These are phyloP conservation scores for Falco punctatus DNA, from an alignment of 2,113 vertebrate genomes.

Conservation along the genomic window DNA sequence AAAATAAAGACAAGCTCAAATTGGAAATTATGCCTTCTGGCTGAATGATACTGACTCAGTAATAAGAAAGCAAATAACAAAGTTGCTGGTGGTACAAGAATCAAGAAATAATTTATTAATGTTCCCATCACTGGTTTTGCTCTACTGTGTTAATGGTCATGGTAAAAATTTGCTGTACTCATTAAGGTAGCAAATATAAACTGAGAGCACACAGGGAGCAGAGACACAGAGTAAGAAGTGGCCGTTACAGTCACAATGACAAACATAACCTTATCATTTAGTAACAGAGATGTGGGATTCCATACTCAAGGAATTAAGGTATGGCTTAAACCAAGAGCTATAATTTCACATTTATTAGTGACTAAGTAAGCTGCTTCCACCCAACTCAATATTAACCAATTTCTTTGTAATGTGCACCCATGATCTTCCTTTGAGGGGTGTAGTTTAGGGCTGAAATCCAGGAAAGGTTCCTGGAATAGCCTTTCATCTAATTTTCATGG, in stretches of 20 bases:
- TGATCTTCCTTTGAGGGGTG: background rate
- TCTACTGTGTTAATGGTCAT: background rate
- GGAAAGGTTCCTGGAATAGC: background rate
- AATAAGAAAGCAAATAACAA: background rate
- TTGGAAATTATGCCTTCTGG: background rate
- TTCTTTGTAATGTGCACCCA: background rate
- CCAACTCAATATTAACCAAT: background rate
- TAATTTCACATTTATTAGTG: background rate
- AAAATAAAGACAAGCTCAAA: background rate
- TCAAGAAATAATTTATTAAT: background rate
- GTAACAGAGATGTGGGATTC: background rate
- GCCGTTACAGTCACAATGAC: slow-evolving; percentile 38
- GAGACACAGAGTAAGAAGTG: background rate
- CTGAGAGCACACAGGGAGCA: background rate
- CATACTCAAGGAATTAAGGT: background rate
- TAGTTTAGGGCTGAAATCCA: background rate
- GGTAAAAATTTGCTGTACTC: background rate
- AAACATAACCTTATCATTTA: slow-evolving; percentile 47
- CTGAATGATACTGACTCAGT: background rate
- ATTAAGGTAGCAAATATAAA: slow-evolving; percentile 49
- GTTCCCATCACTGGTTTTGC: background rate
- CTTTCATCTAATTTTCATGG: background rate
- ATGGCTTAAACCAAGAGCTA: background rate
- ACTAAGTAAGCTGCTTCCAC: background rate
- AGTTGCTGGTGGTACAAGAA: background rate